Conservation (phyloP, 2,888 invertebrate species). For the Antitype chi region DNA sequence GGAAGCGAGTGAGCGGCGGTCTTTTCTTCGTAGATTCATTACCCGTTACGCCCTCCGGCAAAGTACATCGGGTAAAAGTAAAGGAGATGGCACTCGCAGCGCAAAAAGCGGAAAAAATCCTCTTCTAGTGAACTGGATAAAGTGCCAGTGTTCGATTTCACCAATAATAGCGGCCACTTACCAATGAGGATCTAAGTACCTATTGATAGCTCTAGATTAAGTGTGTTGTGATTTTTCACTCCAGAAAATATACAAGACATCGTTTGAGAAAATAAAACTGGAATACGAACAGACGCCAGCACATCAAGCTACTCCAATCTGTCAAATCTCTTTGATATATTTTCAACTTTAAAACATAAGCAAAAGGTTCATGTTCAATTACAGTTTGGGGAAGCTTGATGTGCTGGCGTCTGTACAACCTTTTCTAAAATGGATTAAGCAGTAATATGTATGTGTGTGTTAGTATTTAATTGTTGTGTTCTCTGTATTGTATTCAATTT, state of each 20-base stretch:
- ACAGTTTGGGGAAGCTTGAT: no score
- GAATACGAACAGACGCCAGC: no score
- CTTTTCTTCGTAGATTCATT: constrained; percentile 74
- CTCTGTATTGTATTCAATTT: constrained; percentile 21
- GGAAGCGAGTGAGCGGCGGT: constrained; percentile 71
- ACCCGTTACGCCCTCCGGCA: constrained; percentile 74
- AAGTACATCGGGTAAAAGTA: constrained; percentile 73
- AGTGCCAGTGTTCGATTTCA: constrained; percentile 26
- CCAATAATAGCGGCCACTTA: constrained; percentile 26
- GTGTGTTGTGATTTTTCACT: constrained; percentile 28
- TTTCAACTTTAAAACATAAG: no score
- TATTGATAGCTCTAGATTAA: constrained; percentile 32
- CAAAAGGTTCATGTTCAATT: no score
- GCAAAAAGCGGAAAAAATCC: constrained; percentile 63
- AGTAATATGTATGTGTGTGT: background rate
- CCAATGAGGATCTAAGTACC: constrained; percentile 38
- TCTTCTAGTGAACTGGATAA: constrained; percentile 50
- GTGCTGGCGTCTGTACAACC: no score
- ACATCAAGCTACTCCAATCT: no score
- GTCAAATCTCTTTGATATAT: no score
- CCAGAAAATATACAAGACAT: background rate
- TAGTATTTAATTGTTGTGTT: constrained; percentile 17
- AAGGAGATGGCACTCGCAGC: constrained; percentile 70
- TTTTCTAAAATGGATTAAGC: constrained; percentile 8
- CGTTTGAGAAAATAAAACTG: constrained; percentile 11